These are phyloP conservation scores for Trachythela sp. DNA, from an alignment of 64 coral and sea anemone genomes.

Conservation along the genomic window DNA sequence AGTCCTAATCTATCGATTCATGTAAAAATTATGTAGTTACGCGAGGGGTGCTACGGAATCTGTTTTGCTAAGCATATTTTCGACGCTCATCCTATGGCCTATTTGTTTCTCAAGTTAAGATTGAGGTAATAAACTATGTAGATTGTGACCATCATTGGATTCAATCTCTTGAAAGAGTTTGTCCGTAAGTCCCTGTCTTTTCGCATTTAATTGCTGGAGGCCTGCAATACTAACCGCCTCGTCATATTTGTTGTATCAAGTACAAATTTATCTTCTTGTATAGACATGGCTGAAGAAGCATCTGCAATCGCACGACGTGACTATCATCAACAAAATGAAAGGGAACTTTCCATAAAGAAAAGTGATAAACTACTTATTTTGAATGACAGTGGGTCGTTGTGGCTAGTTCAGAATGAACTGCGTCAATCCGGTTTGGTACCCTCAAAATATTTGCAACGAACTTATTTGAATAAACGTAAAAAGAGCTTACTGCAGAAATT, in stretches of 20 bases:
- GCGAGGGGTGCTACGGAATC: too few species aligned
- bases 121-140: too few species aligned
- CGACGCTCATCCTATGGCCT: too few species aligned
- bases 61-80: too few species aligned
- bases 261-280: neutral
- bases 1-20: too few species aligned
- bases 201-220: too few species aligned
- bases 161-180: too few species aligned
- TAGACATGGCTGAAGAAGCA: slow-evolving; percentile 20
- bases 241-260: neutral
- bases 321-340: slow-evolving; percentile 8
- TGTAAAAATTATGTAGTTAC: too few species aligned
- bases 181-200: too few species aligned
- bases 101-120: too few species aligned
- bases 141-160: too few species aligned
- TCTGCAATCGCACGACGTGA: neutral
- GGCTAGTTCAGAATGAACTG: slow-evolving; percentile 9
- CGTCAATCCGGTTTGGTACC: neutral
- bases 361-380: neutral
- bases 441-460: neutral
- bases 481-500: slow-evolving; percentile 4
- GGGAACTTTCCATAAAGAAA: slow-evolving; percentile 11
- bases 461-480: neutral
- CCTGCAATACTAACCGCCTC: too few species aligned
- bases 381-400: neutral